Evolutionary conservation across 1,140 invertebrate genomes (phyloP), one percentile per base, ranked within the genome.

Genomic region (Homarus americanus): DNA sequence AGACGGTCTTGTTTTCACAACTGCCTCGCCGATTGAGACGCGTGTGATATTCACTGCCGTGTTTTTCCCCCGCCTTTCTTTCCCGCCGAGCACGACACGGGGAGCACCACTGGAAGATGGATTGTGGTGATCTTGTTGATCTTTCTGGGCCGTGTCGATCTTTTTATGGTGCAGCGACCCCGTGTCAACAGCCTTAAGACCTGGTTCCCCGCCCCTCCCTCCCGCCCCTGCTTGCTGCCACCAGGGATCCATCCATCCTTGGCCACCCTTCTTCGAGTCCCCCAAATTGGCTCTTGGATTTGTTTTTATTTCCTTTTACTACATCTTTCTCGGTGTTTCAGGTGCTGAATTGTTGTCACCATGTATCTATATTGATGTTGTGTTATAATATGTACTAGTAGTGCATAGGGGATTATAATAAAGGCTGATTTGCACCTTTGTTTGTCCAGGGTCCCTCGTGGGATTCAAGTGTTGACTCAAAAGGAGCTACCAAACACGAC

Each of bases 391-490:
- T 4, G 40, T 49, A 24, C 41, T 49, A 44, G 78, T 80, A 80
- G 78, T 80, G 24, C 17, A 49, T 73, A 84, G 83, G 83, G 58
- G 75, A 40, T 80, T 72, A 87, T 34, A 88, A 72, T 38, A 76
- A 69, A 90, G 44, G 79, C 79, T 75, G 80, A 83, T 90, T 82
- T 90, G 38, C 32, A 44, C 87, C 66, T 53, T 76, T 90, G 80
- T 90, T 90, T 90, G 87, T 53, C 40, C 87, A 90, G 79, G 80
- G 79, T 83, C 44, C 78, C 79, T 90, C 66, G 49, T 83, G 87
- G 87, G 87, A 75, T 90, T 90, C 79, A 76, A 90, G 87, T 90
- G 87, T 90, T 90, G 87, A 90, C 69, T 75, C 87, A 75, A 90
- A 90, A 83, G 87, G 79, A 82, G n/a, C 72, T 44, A 58, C 87